Evolutionary conservation across 2,888 invertebrate genomes (phyloP).

Genomic region (Luperina testacea): DNA sequence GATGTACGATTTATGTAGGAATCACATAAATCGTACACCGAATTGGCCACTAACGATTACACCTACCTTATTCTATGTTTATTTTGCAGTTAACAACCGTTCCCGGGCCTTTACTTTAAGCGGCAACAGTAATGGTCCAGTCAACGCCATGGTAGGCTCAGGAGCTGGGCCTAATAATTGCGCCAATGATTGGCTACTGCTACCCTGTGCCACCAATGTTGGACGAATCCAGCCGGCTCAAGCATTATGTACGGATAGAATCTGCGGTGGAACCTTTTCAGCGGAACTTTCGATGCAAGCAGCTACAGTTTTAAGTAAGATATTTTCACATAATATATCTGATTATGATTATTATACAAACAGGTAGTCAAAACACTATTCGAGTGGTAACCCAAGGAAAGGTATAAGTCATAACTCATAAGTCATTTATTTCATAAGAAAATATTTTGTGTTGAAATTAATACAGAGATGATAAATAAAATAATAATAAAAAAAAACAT

Average conservation of each 20-base stretch:
- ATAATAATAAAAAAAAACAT: not conserved
- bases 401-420: no score
- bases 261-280: conserved; percentile 95
- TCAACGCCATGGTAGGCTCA: conserved; percentile 92
- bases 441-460: no score
- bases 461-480: no score
- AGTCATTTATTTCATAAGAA: no score
- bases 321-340: conserved; percentile 2
- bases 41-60: no score
- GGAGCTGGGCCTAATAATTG: conserved; percentile 92
- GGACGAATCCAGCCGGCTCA: conserved; percentile 91
- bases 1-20: no score
- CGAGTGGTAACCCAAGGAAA: not conserved
- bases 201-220: conserved; percentile 94
- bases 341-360: not conserved
- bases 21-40: no score
- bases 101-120: conserved; percentile 94
- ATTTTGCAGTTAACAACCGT: conserved; percentile 91
- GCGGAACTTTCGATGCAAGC: conserved; percentile 92
- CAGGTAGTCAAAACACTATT: not conserved
- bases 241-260: conserved; percentile 93
- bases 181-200: conserved; percentile 94
- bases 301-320: conserved; percentile 93
- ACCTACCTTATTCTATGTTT: not conserved
- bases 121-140: conserved; percentile 93